Base-by-base conservation (phyloP, 2,888 invertebrate species). In the Theretra japonica region DNA sequence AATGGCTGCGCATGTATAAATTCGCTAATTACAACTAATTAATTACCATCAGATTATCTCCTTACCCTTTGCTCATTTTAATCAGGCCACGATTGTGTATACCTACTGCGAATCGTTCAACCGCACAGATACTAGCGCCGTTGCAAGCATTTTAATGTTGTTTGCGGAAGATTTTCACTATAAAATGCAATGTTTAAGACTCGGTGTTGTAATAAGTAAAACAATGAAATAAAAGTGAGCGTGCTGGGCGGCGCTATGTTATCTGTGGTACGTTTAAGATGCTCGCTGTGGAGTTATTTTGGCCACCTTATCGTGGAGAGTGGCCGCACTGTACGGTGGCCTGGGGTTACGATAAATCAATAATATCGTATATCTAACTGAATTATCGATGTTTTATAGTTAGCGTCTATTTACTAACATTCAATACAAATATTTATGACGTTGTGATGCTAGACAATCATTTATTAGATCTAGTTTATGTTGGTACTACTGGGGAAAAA, bases 241-340 rank as follows among this genome's bases (percentile, higher is more conserved):
- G 77, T 80, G 79, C 82, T 83, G 84, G 79, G 76, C 80, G 74
- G 80, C 74, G 81, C 76, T 81, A 74, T 77, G 81, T 87, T 91
- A 91, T 92, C 91, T 88, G 80, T 72, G 80, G 82, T 86, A 81
- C 88, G 86, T 86, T 86, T 82, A 83, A 89, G 89, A 89, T 87
- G 89, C 81, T 84, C 83, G 81, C 80, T 82, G 77, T 76, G 78
- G 84, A 89, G 93, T 90, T 94, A 94, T 93, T 93, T 94, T 89
- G 92, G 92, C 91, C 87, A 89, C 86, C 83, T 91, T 93, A 94
- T 94, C 94, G 83, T 80, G 80, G 76, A 84, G 85, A 86, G 85
- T 80, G 82, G 85, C 83, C 80, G 88, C 87, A 81, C 87, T 86
- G 82, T 82, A 82, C 65, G 48, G 83, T 83, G 86, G 88, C 86